phyloP scores from a whole-genome alignment of 2,888 invertebrate species.

The Andrena marginata region DNA sequence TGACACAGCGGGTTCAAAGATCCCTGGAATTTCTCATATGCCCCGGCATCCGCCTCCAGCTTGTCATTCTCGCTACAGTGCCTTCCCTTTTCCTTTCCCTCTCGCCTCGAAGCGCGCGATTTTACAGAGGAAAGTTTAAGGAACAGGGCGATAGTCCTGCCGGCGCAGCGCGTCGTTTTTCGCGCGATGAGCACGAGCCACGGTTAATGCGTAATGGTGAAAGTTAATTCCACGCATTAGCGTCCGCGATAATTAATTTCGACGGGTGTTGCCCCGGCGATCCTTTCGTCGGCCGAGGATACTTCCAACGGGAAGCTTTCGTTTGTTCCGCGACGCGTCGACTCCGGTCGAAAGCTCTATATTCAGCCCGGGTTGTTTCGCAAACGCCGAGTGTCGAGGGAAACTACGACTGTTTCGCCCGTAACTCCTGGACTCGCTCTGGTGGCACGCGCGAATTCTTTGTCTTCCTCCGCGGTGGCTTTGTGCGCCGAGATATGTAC shows the following conservation, averaged over 20 bases:
- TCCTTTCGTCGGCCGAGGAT: conserved; percentile 5
- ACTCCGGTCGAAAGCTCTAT: not conserved
- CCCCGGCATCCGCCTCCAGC: not conserved
- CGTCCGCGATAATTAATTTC: conserved; percentile 18
- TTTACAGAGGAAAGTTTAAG: not conserved
- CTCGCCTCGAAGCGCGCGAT: not conserved
- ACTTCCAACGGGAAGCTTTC: not conserved
- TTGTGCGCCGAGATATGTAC: not conserved
- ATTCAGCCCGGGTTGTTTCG: conserved; percentile 16
- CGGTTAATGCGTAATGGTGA: conserved; percentile 23
- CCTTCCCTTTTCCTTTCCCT: too few species aligned
- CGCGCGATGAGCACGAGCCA: conserved; percentile 3
- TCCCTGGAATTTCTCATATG: conserved; percentile 4
- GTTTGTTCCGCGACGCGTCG: not conserved
- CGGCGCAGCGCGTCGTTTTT: not conserved
- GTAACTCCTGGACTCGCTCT: conserved; percentile 24
- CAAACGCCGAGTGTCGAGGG: conserved; percentile 1
- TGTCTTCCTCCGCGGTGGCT: conserved; percentile 41
- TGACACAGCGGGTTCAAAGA: not conserved
- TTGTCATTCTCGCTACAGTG: not conserved
- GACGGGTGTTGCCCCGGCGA: not conserved
- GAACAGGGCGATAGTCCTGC: not conserved
- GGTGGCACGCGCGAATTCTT: conserved; percentile 33
- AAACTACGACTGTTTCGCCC: conserved; percentile 39
- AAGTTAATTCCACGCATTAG: conserved; percentile 6